Conservation (phyloP, 2,888 invertebrate species). For the Hololepta plana region DNA sequence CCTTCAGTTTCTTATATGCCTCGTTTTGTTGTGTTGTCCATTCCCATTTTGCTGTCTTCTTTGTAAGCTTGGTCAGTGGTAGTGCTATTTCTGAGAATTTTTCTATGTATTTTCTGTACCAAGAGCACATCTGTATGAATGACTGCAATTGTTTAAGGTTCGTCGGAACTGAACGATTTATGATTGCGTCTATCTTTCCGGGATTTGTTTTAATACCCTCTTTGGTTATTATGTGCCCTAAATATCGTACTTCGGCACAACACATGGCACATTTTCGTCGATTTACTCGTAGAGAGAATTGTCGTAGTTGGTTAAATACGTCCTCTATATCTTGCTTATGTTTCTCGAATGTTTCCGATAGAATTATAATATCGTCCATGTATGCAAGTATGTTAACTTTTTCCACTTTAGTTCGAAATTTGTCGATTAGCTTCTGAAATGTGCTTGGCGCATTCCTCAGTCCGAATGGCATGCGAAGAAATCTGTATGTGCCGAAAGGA, state of each 20-base stretch:
- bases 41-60: constrained; percentile 9
- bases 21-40: no score
- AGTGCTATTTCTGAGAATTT: constrained; percentile 9
- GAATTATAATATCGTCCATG: constrained; percentile 14
- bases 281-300: constrained; percentile 11
- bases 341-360: constrained; percentile 11
- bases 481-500: constrained; percentile 17
- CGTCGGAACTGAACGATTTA: constrained; percentile 6
- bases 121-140: no score
- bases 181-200: constrained; percentile 8
- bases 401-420: constrained; percentile 10
- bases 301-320: constrained; percentile 9
- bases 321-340: constrained; percentile 11
- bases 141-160: constrained; percentile 7
- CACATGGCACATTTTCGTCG: constrained; percentile 12
- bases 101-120: no score
- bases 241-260: no score
- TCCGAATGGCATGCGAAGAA: constrained; percentile 13
- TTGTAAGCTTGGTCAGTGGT: constrained; percentile 8
- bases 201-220: constrained; percentile 8
- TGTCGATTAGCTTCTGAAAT: constrained; percentile 13
- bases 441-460: constrained; percentile 13
- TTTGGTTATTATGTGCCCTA: no score
- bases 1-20: constrained; percentile 5
- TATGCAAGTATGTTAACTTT: constrained; percentile 11